Evolutionary conservation across 2,888 invertebrate genomes (phyloP).

Genomic region (Drosophila koepferae): DNA sequence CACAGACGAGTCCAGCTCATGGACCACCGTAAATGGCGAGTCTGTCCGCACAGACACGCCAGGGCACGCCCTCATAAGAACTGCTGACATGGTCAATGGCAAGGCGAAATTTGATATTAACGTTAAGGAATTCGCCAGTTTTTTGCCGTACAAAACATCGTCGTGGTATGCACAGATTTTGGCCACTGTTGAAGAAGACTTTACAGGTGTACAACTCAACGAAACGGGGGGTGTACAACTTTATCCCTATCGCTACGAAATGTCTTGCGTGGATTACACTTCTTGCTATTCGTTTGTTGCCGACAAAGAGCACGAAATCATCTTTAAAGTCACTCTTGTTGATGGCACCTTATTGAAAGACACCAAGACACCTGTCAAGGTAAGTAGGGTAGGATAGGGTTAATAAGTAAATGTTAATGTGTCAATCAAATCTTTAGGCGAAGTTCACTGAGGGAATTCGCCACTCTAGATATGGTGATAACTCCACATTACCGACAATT

Average conservation of each 20-base stretch:
- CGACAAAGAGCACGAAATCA: slow-evolving; percentile 93
- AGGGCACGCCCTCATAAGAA: slow-evolving; percentile 63
- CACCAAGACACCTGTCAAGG: slow-evolving; percentile 87
- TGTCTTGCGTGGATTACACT: slow-evolving; percentile 89
- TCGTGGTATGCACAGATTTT: slow-evolving; percentile 86
- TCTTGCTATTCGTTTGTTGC: slow-evolving; percentile 96
- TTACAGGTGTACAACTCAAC: slow-evolving; percentile 93
- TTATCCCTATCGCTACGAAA: slow-evolving; percentile 91
- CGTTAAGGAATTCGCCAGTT: slow-evolving; percentile 72
- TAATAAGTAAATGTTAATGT: too few species aligned
- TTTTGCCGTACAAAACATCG: slow-evolving; percentile 54
- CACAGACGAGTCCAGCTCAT: slow-evolving; percentile 86
- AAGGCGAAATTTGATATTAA: slow-evolving; percentile 81
- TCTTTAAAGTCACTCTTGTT: slow-evolving; percentile 90
- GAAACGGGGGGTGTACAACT: slow-evolving; percentile 90
- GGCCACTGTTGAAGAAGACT: slow-evolving; percentile 95
- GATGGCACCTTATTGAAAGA: slow-evolving; percentile 89
- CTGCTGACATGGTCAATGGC: slow-evolving; percentile 79
- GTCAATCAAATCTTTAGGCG: slow-evolving; percentile 27
- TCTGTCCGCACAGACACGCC: slow-evolving; percentile 35
- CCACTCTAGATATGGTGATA: slow-evolving; percentile 34
- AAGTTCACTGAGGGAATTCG: slow-evolving; percentile 70
- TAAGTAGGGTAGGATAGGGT: slow-evolving; percentile 1
- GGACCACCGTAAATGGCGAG: slow-evolving; percentile 35
- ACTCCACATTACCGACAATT: slow-evolving; percentile 56